A percentile compares a stretch with the other conserved stretches of the same genome.
Evolutionary conservation across 2,888 invertebrate species (phyloP).

Genomic region (Meiosimyza platycephala): DNA sequence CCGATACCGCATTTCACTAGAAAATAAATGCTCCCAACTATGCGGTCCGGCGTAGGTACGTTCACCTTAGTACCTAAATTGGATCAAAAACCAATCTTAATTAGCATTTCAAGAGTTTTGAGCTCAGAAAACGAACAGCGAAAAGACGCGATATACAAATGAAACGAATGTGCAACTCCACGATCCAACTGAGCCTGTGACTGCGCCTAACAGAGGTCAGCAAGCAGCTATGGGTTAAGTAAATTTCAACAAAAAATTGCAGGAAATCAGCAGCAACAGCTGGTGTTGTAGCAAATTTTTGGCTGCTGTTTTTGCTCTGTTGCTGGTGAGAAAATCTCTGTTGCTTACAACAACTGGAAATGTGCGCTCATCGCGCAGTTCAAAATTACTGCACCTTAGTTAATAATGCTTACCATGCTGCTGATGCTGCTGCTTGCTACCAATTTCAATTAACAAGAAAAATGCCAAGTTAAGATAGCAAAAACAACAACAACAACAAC

Average conservation of each 20-base stretch:
- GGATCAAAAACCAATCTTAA: constrained; percentile 14
- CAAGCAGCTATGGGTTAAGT: not conserved
- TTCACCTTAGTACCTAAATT: not conserved
- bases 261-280: not conserved
- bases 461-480: constrained; percentile 6
- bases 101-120: constrained; percentile 10
- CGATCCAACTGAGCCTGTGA: not conserved
- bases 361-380: not conserved
- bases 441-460: constrained; percentile 21
- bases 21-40: no score
- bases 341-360: no score
- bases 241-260: constrained; percentile 3
- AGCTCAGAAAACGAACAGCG: no score
- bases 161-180: not conserved
- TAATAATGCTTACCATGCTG: not conserved
- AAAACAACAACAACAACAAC: no score
- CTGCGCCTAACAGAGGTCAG: constrained; percentile 4
- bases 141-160: not conserved
- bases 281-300: not conserved
- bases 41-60: no score
- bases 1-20: no score
- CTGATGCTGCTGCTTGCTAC: not conserved
- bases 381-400: constrained; percentile 9
- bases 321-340: not conserved
- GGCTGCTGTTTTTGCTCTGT: constrained; percentile 1